A percentile compares a stretch with the other conserved stretches of the same genome.
phyloP scores from a whole-genome alignment of 2,113 vertebrate genomes.

The Peromyscus maniculatus region DNA sequence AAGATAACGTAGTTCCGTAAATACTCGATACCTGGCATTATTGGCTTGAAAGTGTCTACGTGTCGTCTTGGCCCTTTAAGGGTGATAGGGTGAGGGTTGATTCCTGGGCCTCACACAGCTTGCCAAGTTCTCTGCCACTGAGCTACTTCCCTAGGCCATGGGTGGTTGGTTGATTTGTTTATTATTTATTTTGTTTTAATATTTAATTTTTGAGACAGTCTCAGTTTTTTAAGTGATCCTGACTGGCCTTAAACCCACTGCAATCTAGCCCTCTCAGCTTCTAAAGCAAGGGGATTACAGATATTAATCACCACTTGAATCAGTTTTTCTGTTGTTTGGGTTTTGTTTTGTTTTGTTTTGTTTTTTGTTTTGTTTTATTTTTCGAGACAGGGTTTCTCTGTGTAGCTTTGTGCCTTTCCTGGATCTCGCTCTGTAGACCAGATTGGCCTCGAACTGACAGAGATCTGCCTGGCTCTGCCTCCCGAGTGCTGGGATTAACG shows the following conservation, averaged over 20 bases:
- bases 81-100: not conserved
- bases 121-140: not conserved
- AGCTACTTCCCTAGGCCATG: not conserved
- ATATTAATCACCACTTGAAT: not conserved
- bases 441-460: no score
- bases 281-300: not conserved
- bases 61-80: not conserved
- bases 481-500: no score
- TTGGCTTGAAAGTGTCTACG: not conserved
- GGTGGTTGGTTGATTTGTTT: not conserved
- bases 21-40: not conserved
- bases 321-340: not conserved
- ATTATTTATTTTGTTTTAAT: no score
- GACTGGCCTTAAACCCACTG: not conserved
- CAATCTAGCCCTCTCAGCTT: not conserved
- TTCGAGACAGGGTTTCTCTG: no score
- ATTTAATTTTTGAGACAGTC: not conserved
- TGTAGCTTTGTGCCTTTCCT: no score
- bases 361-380: no score
- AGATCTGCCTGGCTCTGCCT: no score
- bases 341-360: no score
- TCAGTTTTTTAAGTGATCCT: not conserved
- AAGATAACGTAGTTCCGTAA: not conserved
- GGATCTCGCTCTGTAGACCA: no score
- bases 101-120: not conserved